Conservation (phyloP, 2,888 invertebrate species). For the Plagiodera versicolora region DNA sequence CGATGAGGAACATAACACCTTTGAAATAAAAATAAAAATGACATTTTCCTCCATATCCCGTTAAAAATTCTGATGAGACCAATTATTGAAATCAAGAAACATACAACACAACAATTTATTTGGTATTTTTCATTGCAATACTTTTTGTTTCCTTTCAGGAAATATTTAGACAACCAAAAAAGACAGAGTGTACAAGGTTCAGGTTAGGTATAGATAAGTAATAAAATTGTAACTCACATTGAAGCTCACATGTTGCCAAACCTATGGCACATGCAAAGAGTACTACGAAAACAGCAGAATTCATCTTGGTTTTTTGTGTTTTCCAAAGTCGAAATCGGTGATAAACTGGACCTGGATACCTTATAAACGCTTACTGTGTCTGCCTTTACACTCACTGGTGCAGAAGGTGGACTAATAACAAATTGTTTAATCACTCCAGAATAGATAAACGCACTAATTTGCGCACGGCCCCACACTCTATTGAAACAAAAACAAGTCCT, state of each 20-base stretch:
- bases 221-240: conserved; percentile 64
- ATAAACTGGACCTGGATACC: not conserved
- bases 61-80: too few relatives aligned
- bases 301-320: too few relatives aligned
- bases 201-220: conserved; percentile 34
- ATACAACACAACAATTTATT: too few relatives aligned
- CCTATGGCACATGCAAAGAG: conserved; percentile 46
- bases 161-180: too few relatives aligned
- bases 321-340: conserved; percentile 3
- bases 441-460: conserved; percentile 29
- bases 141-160: too few relatives aligned
- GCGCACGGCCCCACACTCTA: conserved; percentile 39
- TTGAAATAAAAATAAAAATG: too few relatives aligned
- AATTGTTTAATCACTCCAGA: conserved; percentile 30
- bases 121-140: too few relatives aligned
- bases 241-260: conserved; percentile 60
- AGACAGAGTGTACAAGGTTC: too few relatives aligned
- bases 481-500: not conserved
- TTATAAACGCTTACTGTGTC: conserved; percentile 35
- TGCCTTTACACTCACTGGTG: conserved; percentile 92
- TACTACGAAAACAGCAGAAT: conserved; percentile 47
- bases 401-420: conserved; percentile 71
- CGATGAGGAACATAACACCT: too few relatives aligned
- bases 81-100: too few relatives aligned
- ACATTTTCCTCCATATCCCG: too few relatives aligned